Percentiles rank a stretch among this genome's conserved stretches.
These are phyloP conservation scores for Xestia ashworthii DNA, from an alignment of 2,888 invertebrate genomes.

Conservation along the genomic window DNA sequence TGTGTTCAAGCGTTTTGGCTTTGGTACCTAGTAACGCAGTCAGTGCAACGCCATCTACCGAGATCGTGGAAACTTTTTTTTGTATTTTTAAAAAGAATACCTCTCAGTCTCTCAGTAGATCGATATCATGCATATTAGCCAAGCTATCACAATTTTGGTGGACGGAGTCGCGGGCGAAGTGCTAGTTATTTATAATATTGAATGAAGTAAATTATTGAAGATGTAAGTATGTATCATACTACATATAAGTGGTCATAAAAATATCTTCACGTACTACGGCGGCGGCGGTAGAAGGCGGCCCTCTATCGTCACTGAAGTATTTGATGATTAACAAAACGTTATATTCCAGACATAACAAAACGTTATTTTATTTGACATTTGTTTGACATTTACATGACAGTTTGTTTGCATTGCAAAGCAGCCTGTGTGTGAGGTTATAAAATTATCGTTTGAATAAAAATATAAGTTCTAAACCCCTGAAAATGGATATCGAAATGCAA, in stretches of 20 bases:
- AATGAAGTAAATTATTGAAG: too few species aligned
- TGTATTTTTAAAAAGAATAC: too few species aligned
- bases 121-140: too few species aligned
- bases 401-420: neutral
- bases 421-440: constrained; percentile 23
- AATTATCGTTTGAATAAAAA: constrained; percentile 15
- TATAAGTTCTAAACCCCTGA: constrained; percentile 41
- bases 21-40: too few species aligned
- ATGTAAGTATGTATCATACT: neutral
- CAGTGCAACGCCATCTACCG: too few species aligned
- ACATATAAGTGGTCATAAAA: neutral
- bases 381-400: constrained; percentile 5
- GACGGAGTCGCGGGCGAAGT: too few species aligned
- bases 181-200: too few species aligned
- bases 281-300: too few species aligned
- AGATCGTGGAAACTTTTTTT: too few species aligned
- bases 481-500: constrained; percentile 85
- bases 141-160: too few species aligned
- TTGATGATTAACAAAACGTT: constrained; percentile 14
- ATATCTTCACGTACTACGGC: neutral
- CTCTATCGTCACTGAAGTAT: neutral
- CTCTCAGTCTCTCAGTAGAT: too few species aligned
- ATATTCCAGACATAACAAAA: constrained; percentile 7
- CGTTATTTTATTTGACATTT: constrained; percentile 15
- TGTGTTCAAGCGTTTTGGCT: too few species aligned